Evolutionary conservation across 1,140 invertebrate species (phyloP).

Genomic region (Drosophila athabasca): DNA sequence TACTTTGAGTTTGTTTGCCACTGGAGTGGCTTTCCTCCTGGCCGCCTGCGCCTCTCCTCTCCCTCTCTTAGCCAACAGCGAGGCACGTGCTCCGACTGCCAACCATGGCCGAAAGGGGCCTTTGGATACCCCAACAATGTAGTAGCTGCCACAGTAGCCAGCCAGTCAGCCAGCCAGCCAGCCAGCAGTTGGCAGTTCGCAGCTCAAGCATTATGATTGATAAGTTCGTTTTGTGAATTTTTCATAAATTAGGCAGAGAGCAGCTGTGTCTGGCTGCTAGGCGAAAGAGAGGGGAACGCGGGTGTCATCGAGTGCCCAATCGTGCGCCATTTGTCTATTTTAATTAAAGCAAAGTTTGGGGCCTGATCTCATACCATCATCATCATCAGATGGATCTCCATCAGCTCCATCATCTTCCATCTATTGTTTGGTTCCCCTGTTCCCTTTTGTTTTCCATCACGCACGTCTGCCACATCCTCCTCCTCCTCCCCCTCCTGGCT

Average conservation of each 20-base stretch:
- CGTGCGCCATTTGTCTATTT: slow-evolving; percentile 81
- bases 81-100: slow-evolving; percentile 69
- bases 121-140: slow-evolving; percentile 57
- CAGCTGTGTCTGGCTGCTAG: slow-evolving; percentile 46
- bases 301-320: slow-evolving; percentile 69
- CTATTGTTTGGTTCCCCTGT: background rate
- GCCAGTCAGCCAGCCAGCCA: background rate
- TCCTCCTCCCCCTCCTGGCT: slow-evolving; percentile 21
- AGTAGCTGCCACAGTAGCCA: slow-evolving; percentile 36
- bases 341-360: slow-evolving; percentile 67
- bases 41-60: background rate
- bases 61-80: slow-evolving; percentile 46
- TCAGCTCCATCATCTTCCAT: slow-evolving; percentile 25
- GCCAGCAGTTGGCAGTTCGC: background rate
- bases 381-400: background rate
- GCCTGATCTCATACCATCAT: slow-evolving; percentile 32
- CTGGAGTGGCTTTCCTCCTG: slow-evolving; percentile 18
- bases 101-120: slow-evolving; percentile 28
- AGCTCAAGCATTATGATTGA: slow-evolving; percentile 75
- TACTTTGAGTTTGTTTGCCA: slow-evolving; percentile 32
- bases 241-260: slow-evolving; percentile 76
- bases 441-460: slow-evolving; percentile 51
- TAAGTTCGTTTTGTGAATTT: slow-evolving; percentile 81
- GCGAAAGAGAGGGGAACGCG: too few species aligned
- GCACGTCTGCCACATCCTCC: slow-evolving; percentile 43